Conservation (phyloP, 2,888 invertebrate species). For the Sylvicola cinctus region DNA sequence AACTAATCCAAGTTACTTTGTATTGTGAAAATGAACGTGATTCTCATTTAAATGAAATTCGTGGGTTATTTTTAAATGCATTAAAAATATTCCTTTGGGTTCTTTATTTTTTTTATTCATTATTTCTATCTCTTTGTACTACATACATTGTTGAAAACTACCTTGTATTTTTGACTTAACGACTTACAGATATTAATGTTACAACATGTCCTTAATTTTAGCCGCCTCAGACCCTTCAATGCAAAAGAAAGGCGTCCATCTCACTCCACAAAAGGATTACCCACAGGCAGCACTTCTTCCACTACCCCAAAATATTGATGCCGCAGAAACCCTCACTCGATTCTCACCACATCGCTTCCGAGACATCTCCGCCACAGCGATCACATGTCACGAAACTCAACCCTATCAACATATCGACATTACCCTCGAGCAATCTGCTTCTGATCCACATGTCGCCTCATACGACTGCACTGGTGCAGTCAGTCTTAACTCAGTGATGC, state of each 20-base stretch:
- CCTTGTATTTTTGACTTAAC: no score
- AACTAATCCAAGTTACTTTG: no score
- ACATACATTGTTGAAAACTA: no score
- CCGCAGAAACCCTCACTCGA: constrained; percentile 37
- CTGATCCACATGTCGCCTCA: constrained; percentile 38
- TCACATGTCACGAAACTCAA: constrained; percentile 27
- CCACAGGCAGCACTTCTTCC: constrained; percentile 32
- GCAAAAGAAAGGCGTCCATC: constrained; percentile 4
- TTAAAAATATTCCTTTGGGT: no score
- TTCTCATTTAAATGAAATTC: no score
- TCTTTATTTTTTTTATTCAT: no score
- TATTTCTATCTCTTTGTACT: no score
- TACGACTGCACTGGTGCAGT: constrained; percentile 48
- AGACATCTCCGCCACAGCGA: constrained; percentile 39
- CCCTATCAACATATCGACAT: constrained; percentile 11
- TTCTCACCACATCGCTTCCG: constrained; percentile 42
- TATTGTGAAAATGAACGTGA: no score
- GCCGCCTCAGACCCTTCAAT: no score
- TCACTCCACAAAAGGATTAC: constrained; percentile 22
- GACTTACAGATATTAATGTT: no score
- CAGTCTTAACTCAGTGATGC: constrained; percentile 48
- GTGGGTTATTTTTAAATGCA: no score
- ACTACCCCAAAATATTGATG: constrained; percentile 41
- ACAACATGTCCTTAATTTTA: no score
- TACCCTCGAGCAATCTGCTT: constrained; percentile 17